Percentiles rank a stretch among this genome's conserved stretches.
These are phyloP conservation scores for Rugalucina vietnamica DNA, from an alignment of 2,888 invertebrate species.

Conservation along the genomic window DNA sequence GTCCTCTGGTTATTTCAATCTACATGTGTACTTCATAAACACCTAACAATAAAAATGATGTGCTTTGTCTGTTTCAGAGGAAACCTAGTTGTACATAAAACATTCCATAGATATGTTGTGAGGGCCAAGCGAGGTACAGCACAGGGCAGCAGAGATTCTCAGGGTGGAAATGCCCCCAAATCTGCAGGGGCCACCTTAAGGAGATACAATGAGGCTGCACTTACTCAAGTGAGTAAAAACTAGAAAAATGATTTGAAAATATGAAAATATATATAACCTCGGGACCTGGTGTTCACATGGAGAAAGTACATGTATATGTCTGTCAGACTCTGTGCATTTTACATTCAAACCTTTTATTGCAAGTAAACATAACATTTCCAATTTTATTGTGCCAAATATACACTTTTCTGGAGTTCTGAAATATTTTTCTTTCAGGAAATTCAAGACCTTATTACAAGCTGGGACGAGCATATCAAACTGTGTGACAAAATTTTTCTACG, in stretches of 20 bases:
- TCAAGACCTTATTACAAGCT: constrained; percentile 88
- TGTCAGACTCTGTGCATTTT: too few species aligned
- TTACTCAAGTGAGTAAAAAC: constrained; percentile 87
- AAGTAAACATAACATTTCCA: too few species aligned
- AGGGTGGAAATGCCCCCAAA: constrained; percentile 87
- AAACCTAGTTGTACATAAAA: constrained; percentile 89
- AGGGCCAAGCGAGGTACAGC: constrained; percentile 93
- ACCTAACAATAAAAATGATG: too few species aligned
- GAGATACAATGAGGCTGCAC: constrained; percentile 91
- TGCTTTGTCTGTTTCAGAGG: constrained; percentile 84
- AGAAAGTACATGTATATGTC: too few species aligned
- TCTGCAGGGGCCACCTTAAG: constrained; percentile 93
- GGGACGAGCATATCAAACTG: constrained; percentile 88
- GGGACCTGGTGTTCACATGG: too few species aligned
- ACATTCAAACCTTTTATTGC: too few species aligned
- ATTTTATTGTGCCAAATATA: too few species aligned
- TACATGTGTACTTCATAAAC: too few species aligned
- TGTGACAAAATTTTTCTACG: constrained; percentile 91
- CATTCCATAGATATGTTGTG: constrained; percentile 93
- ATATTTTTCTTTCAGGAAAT: constrained; percentile 88
- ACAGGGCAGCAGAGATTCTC: constrained; percentile 88
- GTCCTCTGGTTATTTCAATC: too few species aligned
- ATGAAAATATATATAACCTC: too few species aligned
- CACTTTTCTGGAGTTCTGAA: neutral
- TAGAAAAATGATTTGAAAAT: too few species aligned